Percentiles rank a stretch among this genome's conserved stretches.
phyloP scores from a whole-genome alignment of 2,113 vertebrate species.

The Pomatostomus ruficeps region DNA sequence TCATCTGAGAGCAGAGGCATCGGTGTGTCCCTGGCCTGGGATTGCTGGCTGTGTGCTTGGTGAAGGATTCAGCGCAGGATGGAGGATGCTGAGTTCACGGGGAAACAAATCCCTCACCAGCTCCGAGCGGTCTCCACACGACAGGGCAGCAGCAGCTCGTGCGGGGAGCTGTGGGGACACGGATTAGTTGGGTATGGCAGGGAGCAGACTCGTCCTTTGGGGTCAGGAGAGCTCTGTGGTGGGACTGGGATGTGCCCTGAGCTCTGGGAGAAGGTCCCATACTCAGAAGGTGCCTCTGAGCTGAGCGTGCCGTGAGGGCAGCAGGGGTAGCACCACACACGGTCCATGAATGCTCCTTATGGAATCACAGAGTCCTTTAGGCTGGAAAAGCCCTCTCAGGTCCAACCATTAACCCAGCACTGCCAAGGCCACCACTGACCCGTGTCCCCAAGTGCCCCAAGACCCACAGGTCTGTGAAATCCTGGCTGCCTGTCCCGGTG shows the following conservation, averaged over 20 bases:
- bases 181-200: not conserved
- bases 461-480: not conserved
- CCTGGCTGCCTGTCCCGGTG: not conserved
- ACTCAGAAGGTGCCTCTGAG: too few relatives aligned
- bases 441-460: not conserved
- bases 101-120: not conserved
- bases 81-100: not conserved
- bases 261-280: not conserved
- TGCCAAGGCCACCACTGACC: not conserved
- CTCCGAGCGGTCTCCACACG: accelerated
- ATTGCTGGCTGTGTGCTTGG: not conserved
- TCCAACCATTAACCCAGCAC: not conserved
- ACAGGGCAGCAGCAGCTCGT: not conserved
- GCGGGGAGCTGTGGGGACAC: not conserved
- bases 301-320: accelerated
- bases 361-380: not conserved
- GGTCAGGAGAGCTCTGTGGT: not conserved
- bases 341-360: accelerated
- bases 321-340: accelerated
- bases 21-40: not conserved
- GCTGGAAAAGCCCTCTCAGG: not conserved
- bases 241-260: not conserved
- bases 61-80: not conserved
- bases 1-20: not conserved
- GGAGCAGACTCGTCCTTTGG: not conserved